A percentile compares a stretch with the other conserved stretches of the same genome.
Conservation (phyloP, 2,113 vertebrate species). For the Fulmarus glacialis region DNA sequence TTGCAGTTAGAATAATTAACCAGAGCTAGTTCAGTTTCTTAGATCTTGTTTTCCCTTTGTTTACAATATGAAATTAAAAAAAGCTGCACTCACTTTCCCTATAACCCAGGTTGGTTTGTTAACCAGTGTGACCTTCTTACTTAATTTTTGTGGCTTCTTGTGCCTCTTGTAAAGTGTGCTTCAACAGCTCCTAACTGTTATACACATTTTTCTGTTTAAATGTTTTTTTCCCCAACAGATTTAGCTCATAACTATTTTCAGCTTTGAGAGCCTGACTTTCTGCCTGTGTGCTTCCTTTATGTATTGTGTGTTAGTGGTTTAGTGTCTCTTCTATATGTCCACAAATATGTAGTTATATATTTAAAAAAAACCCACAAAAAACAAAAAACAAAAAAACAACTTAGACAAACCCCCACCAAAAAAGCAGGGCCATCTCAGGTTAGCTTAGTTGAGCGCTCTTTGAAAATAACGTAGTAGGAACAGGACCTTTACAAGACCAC, state of each 20-base stretch:
- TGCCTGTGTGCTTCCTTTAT: background rate
- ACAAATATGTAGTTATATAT: background rate
- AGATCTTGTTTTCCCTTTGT: background rate
- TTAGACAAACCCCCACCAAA: no score
- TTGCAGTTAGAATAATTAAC: background rate
- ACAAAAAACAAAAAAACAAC: no score
- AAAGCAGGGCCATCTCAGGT: background rate
- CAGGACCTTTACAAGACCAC: background rate
- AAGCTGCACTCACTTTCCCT: background rate
- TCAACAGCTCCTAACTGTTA: slow-evolving; percentile 10
- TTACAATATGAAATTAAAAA: background rate
- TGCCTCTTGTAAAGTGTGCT: background rate
- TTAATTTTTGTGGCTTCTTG: slow-evolving; percentile 27
- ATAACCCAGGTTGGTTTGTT: background rate
- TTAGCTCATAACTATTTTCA: slow-evolving; percentile 15
- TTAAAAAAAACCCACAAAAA: background rate
- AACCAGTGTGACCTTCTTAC: background rate
- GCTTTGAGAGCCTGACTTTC: slow-evolving; percentile 5
- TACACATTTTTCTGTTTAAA: background rate
- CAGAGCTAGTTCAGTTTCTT: background rate
- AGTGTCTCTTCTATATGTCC: background rate
- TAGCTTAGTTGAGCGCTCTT: background rate
- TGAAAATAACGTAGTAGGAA: background rate
- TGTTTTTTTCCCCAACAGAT: background rate
- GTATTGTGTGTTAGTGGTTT: background rate